phyloP scores from a whole-genome alignment of 2,888 invertebrate genomes.

The Cerastis rubricosa region DNA sequence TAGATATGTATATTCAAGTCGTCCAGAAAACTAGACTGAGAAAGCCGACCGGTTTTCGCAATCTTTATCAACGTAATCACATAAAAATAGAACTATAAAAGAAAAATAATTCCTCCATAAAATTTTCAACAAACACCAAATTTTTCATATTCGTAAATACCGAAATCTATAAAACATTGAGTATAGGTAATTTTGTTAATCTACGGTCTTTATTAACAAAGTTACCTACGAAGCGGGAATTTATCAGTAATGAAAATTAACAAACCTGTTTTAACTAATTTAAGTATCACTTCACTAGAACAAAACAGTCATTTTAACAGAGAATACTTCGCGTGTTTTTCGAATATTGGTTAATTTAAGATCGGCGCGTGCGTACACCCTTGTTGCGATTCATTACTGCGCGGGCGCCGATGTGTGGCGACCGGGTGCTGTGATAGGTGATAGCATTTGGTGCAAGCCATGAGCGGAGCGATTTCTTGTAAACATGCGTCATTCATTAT shows the following conservation, averaged over 20 bases:
- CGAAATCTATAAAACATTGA: conserved; percentile 26
- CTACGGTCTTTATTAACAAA: neutral
- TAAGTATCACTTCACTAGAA: conserved; percentile 41
- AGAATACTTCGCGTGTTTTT: conserved; percentile 37
- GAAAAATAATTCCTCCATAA: neutral
- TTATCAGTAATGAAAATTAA: conserved; percentile 33
- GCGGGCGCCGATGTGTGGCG: conserved; percentile 45
- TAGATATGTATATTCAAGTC: conserved; percentile 5
- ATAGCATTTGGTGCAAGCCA: conserved; percentile 46
- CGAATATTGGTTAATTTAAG: conserved; percentile 18
- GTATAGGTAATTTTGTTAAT: neutral
- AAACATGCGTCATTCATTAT: neutral
- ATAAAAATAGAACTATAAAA: conserved; percentile 35
- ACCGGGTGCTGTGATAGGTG: conserved; percentile 54
- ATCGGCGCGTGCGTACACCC: conserved; percentile 54
- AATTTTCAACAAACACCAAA: conserved; percentile 23
- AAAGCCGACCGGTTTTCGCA: conserved; percentile 35
- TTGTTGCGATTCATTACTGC: conserved; percentile 58
- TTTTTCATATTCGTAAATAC: neutral
- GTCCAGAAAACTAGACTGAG: conserved; percentile 36
- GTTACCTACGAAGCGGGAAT: neutral
- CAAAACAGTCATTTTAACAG: conserved; percentile 33
- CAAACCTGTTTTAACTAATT: conserved; percentile 49
- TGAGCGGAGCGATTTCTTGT: conserved; percentile 25
- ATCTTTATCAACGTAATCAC: conserved; percentile 26